Base-by-base conservation (phyloP, 2,113 vertebrate species). In the crab-eating macaque (Macaca fascicularis) region DNA sequence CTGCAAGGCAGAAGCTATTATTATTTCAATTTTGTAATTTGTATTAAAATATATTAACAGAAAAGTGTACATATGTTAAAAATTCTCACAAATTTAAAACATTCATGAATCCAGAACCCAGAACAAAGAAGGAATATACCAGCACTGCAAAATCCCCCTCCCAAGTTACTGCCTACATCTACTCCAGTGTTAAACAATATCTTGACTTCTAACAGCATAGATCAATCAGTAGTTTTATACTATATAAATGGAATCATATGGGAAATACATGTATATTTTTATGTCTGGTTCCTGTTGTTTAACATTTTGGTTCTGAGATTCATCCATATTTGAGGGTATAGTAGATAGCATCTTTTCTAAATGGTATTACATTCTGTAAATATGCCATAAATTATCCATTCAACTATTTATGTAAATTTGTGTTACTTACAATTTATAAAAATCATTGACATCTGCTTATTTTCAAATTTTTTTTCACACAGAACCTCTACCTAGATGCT, bases 131-230 rank as follows among this genome's bases (percentile, higher is more conserved):
- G 22, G 25, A 43, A 50, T 6, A 14, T 14, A 57, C 30, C 19
- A 23, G 10, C 23, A 25, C 4, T 30, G 27, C 72, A 59, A 17
- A 92, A 5, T 20, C 14, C 20, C 67, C 17, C 5, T 74, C 27
- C 64, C 8, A 48, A 32, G 9, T 30, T 59, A 83, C 13, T 57
- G 40, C 9, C 8, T 55, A 59, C 5, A 20, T 16, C n/a, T 7
- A 27, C 12, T 13, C 14, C 16, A 3, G 4, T 6, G 6, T 3
- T 6, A 95, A 32, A 35, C 0, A 16, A 1, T 3, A 4, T 38
- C 19, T 38, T 84, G 23, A 17, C 27, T 91, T 69, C 27, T 50
- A 45, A 57, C 1, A 30, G 48, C 40, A 2, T 3, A 57, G 8
- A 40, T 50, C 19, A 48, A 7, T 59, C 17, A 48, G 67, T 83